Conservation (phyloP, 2,888 invertebrate species). For the Deroplatys truncata region DNA sequence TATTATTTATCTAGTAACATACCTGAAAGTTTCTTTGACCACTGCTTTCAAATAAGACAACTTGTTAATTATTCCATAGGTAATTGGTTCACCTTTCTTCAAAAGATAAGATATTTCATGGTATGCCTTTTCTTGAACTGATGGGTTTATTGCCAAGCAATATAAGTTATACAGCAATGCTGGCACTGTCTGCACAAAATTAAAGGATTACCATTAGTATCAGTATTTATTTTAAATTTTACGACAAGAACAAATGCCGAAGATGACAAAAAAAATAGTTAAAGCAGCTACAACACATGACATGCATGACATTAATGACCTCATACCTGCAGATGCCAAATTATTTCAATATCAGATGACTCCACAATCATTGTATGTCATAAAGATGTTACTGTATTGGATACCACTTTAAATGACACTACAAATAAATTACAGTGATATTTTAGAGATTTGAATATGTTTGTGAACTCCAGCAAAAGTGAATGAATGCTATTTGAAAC, state of each 20-base stretch:
- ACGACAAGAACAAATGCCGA: no score
- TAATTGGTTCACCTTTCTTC: conserved; percentile 39
- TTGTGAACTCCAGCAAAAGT: no score
- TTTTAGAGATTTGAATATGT: no score
- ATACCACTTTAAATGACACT: no score
- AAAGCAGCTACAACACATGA: neutral
- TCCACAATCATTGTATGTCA: no score
- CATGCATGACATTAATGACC: no score
- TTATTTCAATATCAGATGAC: no score
- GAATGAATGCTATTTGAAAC: no score
- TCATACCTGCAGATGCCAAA: no score
- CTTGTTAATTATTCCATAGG: conserved; percentile 41
- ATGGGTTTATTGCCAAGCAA: conserved; percentile 45
- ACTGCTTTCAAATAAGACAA: conserved; percentile 57
- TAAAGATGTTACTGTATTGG: no score
- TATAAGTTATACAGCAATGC: conserved; percentile 45
- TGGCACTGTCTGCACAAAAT: conserved; percentile 46
- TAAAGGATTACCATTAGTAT: neutral
- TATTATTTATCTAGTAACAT: conserved; percentile 27
- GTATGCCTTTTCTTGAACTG: conserved; percentile 44
- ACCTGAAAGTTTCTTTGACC: conserved; percentile 58
- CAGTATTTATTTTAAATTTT: neutral
- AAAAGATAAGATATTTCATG: conserved; percentile 41
- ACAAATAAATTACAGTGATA: no score
- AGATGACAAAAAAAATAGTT: no score